These are phyloP conservation scores for Myopa testacea DNA, from an alignment of 2,888 invertebrate species.

Conservation along the genomic window DNA sequence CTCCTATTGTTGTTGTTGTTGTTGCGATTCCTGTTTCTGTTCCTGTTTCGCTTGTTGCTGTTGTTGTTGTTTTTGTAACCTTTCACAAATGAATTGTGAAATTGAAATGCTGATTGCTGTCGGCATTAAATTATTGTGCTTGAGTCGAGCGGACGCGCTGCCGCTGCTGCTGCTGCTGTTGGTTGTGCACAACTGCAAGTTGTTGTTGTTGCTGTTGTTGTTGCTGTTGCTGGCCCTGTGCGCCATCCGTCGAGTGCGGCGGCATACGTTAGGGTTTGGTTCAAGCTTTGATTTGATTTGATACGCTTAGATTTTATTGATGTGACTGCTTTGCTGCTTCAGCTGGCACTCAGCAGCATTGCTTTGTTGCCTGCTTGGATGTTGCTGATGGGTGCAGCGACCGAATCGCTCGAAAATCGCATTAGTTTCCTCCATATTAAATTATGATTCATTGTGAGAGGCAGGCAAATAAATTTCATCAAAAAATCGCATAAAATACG, in stretches of 20 bases:
- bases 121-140: constrained; percentile 44
- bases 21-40: background rate
- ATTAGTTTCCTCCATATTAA: background rate
- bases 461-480: background rate
- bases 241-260: background rate
- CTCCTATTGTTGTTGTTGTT: background rate
- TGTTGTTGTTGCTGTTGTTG: background rate
- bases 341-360: background rate
- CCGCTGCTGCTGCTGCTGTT: background rate
- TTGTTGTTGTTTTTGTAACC: constrained; percentile 19
- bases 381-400: constrained; percentile 19
- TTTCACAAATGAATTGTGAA: constrained; percentile 46
- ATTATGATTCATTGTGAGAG: background rate
- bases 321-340: constrained; percentile 7
- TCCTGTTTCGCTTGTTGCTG: background rate
- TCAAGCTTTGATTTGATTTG: constrained; percentile 13
- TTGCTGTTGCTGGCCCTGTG: background rate
- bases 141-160: background rate
- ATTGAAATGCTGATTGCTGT: constrained; percentile 48
- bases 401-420: background rate
- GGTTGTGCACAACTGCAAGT: background rate
- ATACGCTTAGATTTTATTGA: constrained; percentile 10
- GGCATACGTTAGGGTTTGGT: background rate
- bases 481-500: background rate
- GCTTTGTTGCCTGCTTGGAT: background rate